Evolutionary conservation across 1,140 invertebrate species (phyloP).

Genomic region (Cepaea nemoralis): DNA sequence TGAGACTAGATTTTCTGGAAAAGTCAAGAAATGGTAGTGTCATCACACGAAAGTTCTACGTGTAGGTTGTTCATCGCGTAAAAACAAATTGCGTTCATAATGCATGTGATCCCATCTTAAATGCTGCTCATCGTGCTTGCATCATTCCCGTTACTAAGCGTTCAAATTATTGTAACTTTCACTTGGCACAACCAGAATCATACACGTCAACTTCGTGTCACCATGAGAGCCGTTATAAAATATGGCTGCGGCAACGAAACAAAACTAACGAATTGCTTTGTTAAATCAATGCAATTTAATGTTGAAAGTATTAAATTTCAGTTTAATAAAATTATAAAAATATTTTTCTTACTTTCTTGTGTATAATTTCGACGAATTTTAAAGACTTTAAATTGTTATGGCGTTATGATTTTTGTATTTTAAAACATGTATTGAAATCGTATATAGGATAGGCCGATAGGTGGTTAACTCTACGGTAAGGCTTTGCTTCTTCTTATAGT

Average conservation of each 20-base stretch:
- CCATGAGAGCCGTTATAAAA: slow-evolving; percentile 15
- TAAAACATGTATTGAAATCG: too few species aligned
- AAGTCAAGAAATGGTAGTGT: not conserved
- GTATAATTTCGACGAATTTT: too few species aligned
- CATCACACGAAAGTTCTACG: not conserved
- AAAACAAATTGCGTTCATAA: not conserved
- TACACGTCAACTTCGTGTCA: slow-evolving; percentile 16
- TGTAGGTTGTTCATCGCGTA: not conserved
- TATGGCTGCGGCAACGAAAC: not conserved
- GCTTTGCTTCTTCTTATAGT: too few species aligned
- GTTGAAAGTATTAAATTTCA: too few species aligned
- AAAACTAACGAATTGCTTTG: not conserved
- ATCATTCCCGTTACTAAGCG: too few species aligned
- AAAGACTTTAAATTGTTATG: too few species aligned
- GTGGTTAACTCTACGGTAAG: too few species aligned
- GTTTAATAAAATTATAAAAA: too few species aligned
- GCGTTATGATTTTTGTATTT: too few species aligned
- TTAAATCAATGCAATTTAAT: too few species aligned
- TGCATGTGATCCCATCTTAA: not conserved
- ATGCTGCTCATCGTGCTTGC: not conserved
- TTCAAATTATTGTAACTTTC: not conserved
- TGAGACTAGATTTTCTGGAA: not conserved
- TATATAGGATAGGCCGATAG: too few species aligned
- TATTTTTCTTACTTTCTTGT: too few species aligned
- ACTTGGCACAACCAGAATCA: slow-evolving; percentile 15